Evolutionary conservation across 2,113 vertebrate genomes (phyloP), one percentile per base, ranked within the genome.

Genomic region (Mionectes macconnelli): DNA sequence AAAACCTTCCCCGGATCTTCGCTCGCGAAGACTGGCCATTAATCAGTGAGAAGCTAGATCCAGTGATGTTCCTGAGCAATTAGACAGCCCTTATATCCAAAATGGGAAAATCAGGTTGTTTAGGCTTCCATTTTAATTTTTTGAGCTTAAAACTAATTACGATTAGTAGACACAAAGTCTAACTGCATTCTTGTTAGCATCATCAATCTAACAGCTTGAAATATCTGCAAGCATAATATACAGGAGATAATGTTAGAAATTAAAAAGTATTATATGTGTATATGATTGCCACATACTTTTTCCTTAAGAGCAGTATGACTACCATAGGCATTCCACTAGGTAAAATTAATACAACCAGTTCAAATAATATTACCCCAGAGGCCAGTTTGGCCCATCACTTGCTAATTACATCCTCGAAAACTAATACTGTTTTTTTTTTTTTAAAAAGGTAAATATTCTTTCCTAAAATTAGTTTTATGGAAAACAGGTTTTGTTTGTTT

Each of bases 381-480:
- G 68, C 77, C 78, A 93, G 28, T 82, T 78, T 56, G 28, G 57
- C 40, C 40, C 66, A 59, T 90, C 84, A 40, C 30, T 83, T 44
- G 30, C 6, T 78, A 94, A 80, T 53, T 94, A 44, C 30, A 47
- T 59, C 21, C 33, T 40, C 77, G 55, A 93, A 89, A 94, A 90
- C 72, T 73, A 89, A 94, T 91, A 62, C 22, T 47, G 68, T n/a
- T n/a, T n/a, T n/a, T 39, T 68, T 11, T 84, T 69, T 66, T 64
- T 57, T 42, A 24, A 52, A 82, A 67, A 45, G 23, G 37, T 50
- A 93, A 95, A 91, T 22, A 87, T 27, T 23, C 0, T 89, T 87
- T 93, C 94, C 82, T 87, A 93, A 90, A 94, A 93, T 89, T 67
- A 96, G 62, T 77, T 91, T 85, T 62, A 91, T 76, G 59, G 45